Base-by-base conservation (phyloP, 2,797 vertebrate species). In the Carcharodon carcharias region DNA sequence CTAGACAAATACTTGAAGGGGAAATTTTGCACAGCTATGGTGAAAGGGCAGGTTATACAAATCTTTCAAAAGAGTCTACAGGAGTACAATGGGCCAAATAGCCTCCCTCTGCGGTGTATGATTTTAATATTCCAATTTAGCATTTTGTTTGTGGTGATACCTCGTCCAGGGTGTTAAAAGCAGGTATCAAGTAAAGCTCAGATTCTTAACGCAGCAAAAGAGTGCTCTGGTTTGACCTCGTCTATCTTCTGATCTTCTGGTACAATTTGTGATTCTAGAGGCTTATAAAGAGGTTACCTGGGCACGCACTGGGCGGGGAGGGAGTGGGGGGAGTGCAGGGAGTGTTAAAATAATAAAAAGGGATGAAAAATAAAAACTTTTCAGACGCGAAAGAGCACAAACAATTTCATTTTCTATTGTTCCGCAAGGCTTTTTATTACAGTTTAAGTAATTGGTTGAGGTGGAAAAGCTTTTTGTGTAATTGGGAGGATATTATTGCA, bases 381-480 rank as follows among this genome's bases (percentile, higher is more conserved):
- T 26, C 91, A 26, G n/a, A 93, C 26, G 63, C 8, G 21, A 12
- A 8, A 5, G 6, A n/a, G n/a, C 58, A 40, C 35, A 63, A 93
- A 93, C 63, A n/a, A 61, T 63, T 91, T 61, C 14, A 45, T 93
- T 65, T 93, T 26, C 91, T 40, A 93, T 93, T 93, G 63, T 93
- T 93, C 40, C n/a, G 0, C 63, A 26, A 12, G 9, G 91, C 21
- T 8, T 95, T 95, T 95, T 95, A 95, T 95, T 6, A 67, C 94
- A 58, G 91, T 95, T 95, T 95, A 77, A 95, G 94, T 95, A 77
- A 95, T 95, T 95, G 94, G 69, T 77, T 77, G 94, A 95, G 69
- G 94, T 95, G 50, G 67, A 95, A 95, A 95, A 77, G 67, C 94
- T 95, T 58, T 95, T 58, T 95, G 94, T n/a, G 67, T 95, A 77